Percentiles rank a stretch among this genome's conserved stretches.
These are phyloP conservation scores for Podilymbus podiceps DNA, from an alignment of 2,113 vertebrate genomes.

Conservation along the genomic window DNA sequence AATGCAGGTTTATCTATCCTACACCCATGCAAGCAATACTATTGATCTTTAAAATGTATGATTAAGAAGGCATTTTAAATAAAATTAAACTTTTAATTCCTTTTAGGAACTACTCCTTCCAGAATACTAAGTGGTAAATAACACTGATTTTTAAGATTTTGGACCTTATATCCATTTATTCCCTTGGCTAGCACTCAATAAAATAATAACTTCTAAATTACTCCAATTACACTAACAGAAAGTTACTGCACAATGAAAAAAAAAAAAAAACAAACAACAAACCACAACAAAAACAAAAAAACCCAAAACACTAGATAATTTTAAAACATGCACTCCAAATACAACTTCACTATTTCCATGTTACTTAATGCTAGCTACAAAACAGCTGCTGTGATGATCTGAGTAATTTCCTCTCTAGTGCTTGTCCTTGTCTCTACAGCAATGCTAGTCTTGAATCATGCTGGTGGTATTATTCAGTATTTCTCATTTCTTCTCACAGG, in stretches of 20 bases:
- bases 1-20: neutral
- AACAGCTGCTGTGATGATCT: neutral
- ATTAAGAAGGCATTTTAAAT: neutral
- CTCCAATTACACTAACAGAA: neutral
- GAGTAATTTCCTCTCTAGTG: neutral
- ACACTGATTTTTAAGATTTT: neutral
- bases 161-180: neutral
- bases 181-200: neutral
- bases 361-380: neutral
- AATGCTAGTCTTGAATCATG: neutral
- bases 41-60: neutral
- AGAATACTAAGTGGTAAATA: neutral
- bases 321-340: neutral
- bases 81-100: neutral
- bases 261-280: neutral
- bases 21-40: neutral
- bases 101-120: neutral
- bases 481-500: neutral
- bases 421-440: neutral
- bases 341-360: neutral
- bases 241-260: neutral
- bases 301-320: neutral
- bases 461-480: too few relatives aligned
- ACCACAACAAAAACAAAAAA: too few relatives aligned
- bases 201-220: neutral